These are phyloP conservation scores for Hecatera dysodea DNA, from an alignment of 2,888 invertebrate genomes.

Conservation along the genomic window DNA sequence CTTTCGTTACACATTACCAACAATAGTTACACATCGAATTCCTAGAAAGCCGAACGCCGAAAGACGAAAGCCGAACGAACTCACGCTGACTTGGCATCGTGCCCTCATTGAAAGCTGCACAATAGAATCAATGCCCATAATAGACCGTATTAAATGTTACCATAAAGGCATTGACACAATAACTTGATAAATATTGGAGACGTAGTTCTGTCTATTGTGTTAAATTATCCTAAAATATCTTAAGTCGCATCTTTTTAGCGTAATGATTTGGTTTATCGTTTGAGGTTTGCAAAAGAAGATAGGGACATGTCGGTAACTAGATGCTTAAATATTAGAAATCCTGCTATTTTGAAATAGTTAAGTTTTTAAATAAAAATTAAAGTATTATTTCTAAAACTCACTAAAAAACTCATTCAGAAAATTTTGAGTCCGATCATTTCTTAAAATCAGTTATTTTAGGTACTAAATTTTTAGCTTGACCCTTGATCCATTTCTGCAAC, in stretches of 20 bases:
- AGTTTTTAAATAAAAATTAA: neutral
- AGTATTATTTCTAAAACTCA: no score
- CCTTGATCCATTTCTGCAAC: neutral
- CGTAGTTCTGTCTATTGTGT: conserved; percentile 63
- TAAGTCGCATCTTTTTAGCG: conserved; percentile 47
- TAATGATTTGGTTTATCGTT: conserved; percentile 19
- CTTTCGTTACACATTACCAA: conserved; percentile 45
- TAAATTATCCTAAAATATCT: conserved; percentile 60
- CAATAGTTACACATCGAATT: conserved; percentile 70
- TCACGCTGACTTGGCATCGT: conserved; percentile 82
- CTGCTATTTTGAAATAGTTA: neutral
- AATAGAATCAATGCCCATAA: conserved; percentile 80
- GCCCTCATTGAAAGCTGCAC: conserved; percentile 76
- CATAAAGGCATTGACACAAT: conserved; percentile 80
- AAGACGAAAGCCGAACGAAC: conserved; percentile 71
- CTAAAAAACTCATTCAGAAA: no score
- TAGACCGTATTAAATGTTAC: conserved; percentile 82
- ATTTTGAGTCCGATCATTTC: no score
- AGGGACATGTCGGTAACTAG: neutral
- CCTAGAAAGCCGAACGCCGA: conserved; percentile 73
- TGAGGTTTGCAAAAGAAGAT: neutral
- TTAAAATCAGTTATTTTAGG: neutral
- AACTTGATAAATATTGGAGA: conserved; percentile 83
- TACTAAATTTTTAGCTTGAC: neutral
- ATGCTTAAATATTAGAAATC: neutral